A percentile compares a stretch with the other conserved stretches of the same genome.
These are phyloP conservation scores for Coptotermes formosanus DNA, from an alignment of 1,140 invertebrate genomes.

Conservation along the genomic window DNA sequence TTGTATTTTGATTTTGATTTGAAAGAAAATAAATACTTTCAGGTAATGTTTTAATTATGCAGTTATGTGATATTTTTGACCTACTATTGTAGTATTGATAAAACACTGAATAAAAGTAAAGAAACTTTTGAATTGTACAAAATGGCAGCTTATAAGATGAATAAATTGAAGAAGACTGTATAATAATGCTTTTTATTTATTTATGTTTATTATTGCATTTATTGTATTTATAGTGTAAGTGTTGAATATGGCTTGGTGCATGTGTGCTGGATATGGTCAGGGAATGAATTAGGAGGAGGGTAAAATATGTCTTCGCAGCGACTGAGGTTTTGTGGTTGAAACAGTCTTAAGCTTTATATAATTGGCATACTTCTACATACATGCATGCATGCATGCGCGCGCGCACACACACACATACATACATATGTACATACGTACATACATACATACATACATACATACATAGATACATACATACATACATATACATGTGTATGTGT, in stretches of 20 bases:
- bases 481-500: too few relatives aligned
- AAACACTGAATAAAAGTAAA: not conserved
- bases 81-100: not conserved
- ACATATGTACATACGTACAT: too few relatives aligned
- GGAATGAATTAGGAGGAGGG: not conserved
- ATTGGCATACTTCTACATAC: too few relatives aligned
- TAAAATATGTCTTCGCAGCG: too few relatives aligned
- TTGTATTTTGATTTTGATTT: not conserved
- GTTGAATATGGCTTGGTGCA: not conserved
- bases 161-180: constrained; percentile 4
- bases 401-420: too few relatives aligned
- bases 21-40: not conserved
- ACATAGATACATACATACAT: too few relatives aligned
- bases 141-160: not conserved
- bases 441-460: too few relatives aligned
- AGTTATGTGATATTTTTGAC: not conserved
- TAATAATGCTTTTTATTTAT: constrained; percentile 16
- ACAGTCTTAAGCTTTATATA: too few relatives aligned
- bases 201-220: not conserved
- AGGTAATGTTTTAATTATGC: not conserved
- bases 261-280: not conserved
- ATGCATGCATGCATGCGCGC: too few relatives aligned
- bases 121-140: not conserved
- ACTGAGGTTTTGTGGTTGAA: too few relatives aligned
- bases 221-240: not conserved